phyloP scores from a whole-genome alignment of 2,113 vertebrate species.

The Mungos mungo region DNA sequence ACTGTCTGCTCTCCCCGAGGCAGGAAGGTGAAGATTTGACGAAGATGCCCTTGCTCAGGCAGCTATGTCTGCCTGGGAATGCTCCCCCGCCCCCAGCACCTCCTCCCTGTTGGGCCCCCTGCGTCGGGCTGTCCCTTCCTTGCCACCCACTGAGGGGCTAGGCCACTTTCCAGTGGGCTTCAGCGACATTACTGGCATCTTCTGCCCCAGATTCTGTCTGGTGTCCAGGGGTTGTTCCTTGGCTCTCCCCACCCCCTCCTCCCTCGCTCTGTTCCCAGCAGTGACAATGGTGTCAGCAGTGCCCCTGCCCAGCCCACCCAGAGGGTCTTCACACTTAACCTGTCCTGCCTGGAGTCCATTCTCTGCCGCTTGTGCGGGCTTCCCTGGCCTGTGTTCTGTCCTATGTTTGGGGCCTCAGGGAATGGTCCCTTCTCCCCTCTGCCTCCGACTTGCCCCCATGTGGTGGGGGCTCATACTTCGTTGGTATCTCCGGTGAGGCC shows the following conservation, averaged over 20 bases:
- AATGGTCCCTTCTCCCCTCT: not conserved
- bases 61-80: not conserved
- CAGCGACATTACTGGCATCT: not conserved
- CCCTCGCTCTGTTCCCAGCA: not conserved
- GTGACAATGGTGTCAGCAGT: not conserved
- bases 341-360: not conserved
- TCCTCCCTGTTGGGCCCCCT: no score
- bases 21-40: not conserved
- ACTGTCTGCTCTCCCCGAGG: not conserved
- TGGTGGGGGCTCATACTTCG: not conserved
- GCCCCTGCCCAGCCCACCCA: not conserved
- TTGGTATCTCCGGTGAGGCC: not conserved
- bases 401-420: not conserved
- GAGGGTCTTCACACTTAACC: not conserved
- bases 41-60: not conserved
- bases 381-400: not conserved
- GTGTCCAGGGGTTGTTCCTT: not conserved
- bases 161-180: not conserved
- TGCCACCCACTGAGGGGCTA: not conserved
- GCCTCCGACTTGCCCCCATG: not conserved
- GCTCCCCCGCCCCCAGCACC: not conserved
- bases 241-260: no score
- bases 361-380: not conserved
- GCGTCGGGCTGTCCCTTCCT: not conserved
- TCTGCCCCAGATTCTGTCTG: not conserved